These are phyloP conservation scores for Drosophila nebulosa DNA, from an alignment of 1,140 invertebrate genomes.

Conservation along the genomic window DNA sequence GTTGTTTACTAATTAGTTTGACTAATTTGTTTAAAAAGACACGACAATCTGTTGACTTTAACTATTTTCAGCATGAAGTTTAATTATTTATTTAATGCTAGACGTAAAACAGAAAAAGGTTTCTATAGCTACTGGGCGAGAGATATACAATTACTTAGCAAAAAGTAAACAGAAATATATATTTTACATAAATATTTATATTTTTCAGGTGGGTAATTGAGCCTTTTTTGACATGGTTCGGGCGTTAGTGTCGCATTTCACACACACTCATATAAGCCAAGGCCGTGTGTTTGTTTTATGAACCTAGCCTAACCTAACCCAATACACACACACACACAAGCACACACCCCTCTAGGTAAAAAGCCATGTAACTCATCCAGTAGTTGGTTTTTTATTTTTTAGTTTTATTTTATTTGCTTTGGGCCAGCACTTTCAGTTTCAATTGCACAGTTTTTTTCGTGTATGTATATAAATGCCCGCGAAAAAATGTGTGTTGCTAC, in stretches of 20 bases:
- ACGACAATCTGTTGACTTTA: too few relatives aligned
- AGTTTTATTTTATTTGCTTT: slow-evolving; percentile 31
- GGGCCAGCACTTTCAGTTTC: slow-evolving; percentile 70
- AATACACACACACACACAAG: background rate
- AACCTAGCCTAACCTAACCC: slow-evolving; percentile 17
- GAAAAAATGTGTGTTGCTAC: slow-evolving; percentile 44
- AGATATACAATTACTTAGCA: too few relatives aligned
- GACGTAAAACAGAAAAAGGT: too few relatives aligned
- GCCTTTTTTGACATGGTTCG: background rate
- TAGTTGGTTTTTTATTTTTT: slow-evolving; percentile 21
- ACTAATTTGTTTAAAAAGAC: too few relatives aligned
- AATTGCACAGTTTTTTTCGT: slow-evolving; percentile 43
- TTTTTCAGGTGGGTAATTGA: background rate
- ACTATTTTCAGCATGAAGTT: too few relatives aligned
- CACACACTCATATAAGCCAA: background rate
- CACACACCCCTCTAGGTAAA: background rate
- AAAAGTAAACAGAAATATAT: too few relatives aligned
- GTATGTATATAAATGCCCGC: slow-evolving; percentile 44
- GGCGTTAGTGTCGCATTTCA: background rate
- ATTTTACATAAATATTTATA: too few relatives aligned
- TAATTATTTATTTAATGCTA: too few relatives aligned
- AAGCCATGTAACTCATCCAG: slow-evolving; percentile 27
- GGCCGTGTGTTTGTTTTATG: slow-evolving; percentile 4
- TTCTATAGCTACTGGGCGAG: too few relatives aligned
- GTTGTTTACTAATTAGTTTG: too few relatives aligned